phyloP scores from a whole-genome alignment of 2,797 vertebrate species.

The Capromys pilorides region DNA sequence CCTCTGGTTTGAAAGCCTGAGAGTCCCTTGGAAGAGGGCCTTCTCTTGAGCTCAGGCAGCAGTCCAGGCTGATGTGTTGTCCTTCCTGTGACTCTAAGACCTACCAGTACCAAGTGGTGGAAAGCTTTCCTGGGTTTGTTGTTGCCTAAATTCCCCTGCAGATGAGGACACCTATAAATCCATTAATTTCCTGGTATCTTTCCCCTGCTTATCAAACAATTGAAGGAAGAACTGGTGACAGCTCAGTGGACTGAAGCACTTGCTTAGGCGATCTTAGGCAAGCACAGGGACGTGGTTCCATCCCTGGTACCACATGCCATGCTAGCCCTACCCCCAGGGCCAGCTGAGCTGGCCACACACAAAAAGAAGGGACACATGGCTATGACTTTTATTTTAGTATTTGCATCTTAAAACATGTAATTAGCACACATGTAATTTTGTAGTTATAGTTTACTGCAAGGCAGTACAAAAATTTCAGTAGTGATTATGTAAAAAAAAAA shows the following conservation, averaged over 20 bases:
- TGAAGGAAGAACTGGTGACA: neutral
- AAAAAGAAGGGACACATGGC: neutral
- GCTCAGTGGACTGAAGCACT: too few species aligned
- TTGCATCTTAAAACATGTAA: slow-evolving; percentile 15
- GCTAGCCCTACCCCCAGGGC: too few species aligned
- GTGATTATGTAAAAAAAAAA: slow-evolving; percentile 47
- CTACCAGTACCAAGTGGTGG: neutral
- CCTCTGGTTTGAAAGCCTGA: slow-evolving; percentile 8
- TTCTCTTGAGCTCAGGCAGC: neutral
- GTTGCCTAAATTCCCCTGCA: slow-evolving; percentile 8
- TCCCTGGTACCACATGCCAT: too few species aligned
- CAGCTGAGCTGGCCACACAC: too few species aligned
- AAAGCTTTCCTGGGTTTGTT: slow-evolving; percentile 19
- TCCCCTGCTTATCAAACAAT: neutral
- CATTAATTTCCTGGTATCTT: neutral
- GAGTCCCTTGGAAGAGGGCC: neutral
- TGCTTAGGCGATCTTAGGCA: too few species aligned
- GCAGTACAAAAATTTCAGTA: slow-evolving; percentile 11
- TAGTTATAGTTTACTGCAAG: neutral
- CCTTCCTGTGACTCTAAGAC: neutral
- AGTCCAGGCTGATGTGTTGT: neutral
- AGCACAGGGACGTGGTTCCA: too few species aligned
- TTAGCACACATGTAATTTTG: slow-evolving; percentile 7
- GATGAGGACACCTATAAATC: slow-evolving; percentile 7
- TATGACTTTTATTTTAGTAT: slow-evolving; percentile 36